A percentile compares a stretch with the other conserved stretches of the same genome.
Evolutionary conservation across 2,113 vertebrate species (phyloP).

Genomic region (Athene cunicularia): DNA sequence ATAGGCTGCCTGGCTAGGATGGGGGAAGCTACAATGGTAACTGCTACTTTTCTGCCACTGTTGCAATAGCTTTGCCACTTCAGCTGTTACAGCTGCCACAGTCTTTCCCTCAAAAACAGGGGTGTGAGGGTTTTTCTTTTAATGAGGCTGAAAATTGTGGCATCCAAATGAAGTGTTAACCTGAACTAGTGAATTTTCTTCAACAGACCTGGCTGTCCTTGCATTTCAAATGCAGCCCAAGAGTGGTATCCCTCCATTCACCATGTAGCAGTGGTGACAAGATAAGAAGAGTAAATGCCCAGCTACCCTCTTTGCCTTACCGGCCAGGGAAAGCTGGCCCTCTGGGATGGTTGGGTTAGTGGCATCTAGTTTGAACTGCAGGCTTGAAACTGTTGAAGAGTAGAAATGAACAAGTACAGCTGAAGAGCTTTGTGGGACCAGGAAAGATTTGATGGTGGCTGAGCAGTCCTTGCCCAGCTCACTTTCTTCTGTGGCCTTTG

Average conservation of each 20-base stretch:
- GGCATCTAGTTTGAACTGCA: neutral
- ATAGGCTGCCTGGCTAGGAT: neutral
- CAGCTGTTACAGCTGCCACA: neutral
- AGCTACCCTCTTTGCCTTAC: neutral
- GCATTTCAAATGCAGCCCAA: neutral
- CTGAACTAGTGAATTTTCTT: neutral
- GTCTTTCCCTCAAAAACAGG: neutral
- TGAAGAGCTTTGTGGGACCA: neutral
- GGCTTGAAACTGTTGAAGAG: neutral
- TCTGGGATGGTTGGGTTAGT: neutral
- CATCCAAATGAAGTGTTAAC: neutral
- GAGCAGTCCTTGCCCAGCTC: neutral
- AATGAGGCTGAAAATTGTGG: neutral
- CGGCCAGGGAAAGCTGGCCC: neutral
- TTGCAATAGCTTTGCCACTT: neutral
- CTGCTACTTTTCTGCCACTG: neutral
- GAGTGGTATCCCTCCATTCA: neutral
- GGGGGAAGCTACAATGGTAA: neutral
- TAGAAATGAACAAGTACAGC: neutral
- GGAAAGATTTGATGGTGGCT: neutral
- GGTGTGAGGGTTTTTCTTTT: neutral
- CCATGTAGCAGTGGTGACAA: neutral
- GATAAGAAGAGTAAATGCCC: neutral
- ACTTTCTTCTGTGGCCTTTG: neutral
- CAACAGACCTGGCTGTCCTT: neutral